Evolutionary conservation across 2,888 invertebrate species (phyloP).

Genomic region (Lysandra bellargus): DNA sequence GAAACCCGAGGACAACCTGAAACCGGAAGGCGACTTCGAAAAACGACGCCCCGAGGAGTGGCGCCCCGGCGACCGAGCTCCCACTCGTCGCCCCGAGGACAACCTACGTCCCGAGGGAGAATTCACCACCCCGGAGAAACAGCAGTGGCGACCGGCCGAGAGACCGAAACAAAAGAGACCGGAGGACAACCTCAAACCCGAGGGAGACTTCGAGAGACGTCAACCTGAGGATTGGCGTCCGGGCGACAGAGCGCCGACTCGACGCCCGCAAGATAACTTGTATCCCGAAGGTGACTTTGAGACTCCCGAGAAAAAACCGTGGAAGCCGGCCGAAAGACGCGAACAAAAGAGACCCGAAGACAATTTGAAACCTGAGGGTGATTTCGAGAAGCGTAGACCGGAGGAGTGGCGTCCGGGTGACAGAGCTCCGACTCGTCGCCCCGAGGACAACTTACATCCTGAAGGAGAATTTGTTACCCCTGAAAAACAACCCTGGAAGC

Average conservation of each 20-base stretch:
- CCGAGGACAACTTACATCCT: slow-evolving; percentile 76
- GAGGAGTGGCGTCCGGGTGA: slow-evolving; percentile 76
- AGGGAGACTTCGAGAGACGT: slow-evolving; percentile 73
- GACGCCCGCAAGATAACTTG: slow-evolving; percentile 57
- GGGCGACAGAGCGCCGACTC: slow-evolving; percentile 62
- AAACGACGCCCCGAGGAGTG: slow-evolving; percentile 69
- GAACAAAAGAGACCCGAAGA: slow-evolving; percentile 62
- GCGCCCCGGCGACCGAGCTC: slow-evolving; percentile 75
- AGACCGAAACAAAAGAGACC: slow-evolving; percentile 74
- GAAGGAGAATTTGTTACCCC: slow-evolving; percentile 67
- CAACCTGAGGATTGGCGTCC: slow-evolving; percentile 63
- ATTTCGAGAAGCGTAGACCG: slow-evolving; percentile 67
- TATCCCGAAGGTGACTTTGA: slow-evolving; percentile 78
- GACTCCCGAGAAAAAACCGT: slow-evolving; percentile 56
- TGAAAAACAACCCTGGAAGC: slow-evolving; percentile 74
- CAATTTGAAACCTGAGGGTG: slow-evolving; percentile 76
- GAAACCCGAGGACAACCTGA: slow-evolving; percentile 70
- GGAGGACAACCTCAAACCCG: slow-evolving; percentile 77
- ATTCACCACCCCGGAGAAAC: slow-evolving; percentile 56
- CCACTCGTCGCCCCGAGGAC: slow-evolving; percentile 74
- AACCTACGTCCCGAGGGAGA: slow-evolving; percentile 76
- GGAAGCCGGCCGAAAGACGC: slow-evolving; percentile 66
- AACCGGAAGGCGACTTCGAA: slow-evolving; percentile 71
- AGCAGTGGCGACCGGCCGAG: slow-evolving; percentile 68
- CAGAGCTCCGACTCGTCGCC: slow-evolving; percentile 60